These are phyloP conservation scores for Microtus ochrogaster DNA, from an alignment of 2,113 vertebrate genomes.

Conservation along the genomic window DNA sequence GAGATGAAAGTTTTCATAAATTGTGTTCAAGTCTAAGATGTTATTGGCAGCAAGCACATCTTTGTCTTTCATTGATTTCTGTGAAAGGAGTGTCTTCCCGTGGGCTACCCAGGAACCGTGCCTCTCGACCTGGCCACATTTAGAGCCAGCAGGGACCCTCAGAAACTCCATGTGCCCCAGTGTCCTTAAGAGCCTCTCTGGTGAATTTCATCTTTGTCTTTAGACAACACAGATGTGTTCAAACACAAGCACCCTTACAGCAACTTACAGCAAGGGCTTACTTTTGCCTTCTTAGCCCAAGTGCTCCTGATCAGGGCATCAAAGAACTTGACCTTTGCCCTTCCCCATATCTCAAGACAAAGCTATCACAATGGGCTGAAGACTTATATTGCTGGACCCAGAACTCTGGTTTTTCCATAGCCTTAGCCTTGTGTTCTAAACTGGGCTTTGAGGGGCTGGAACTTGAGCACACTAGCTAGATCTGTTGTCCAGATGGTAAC, in stretches of 20 bases:
- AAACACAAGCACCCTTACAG: background rate
- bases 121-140: background rate
- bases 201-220: background rate
- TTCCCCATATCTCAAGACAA: background rate
- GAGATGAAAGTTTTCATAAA: background rate
- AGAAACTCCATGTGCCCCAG: background rate
- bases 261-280: background rate
- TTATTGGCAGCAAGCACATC: background rate
- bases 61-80: background rate
- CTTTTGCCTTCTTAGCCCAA: conserved; percentile 3
- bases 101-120: background rate
- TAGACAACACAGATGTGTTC: background rate
- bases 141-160: background rate
- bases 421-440: background rate
- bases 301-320: background rate
- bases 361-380: background rate
- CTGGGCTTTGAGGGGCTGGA: background rate
- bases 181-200: no score
- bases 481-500: background rate
- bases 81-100: background rate
- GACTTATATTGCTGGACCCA: background rate
- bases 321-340: background rate
- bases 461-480: background rate
- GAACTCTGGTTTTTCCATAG: background rate
- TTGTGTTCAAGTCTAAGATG: background rate